phyloP scores from a whole-genome alignment of 2,113 vertebrate species.

The Caracal caracal region DNA sequence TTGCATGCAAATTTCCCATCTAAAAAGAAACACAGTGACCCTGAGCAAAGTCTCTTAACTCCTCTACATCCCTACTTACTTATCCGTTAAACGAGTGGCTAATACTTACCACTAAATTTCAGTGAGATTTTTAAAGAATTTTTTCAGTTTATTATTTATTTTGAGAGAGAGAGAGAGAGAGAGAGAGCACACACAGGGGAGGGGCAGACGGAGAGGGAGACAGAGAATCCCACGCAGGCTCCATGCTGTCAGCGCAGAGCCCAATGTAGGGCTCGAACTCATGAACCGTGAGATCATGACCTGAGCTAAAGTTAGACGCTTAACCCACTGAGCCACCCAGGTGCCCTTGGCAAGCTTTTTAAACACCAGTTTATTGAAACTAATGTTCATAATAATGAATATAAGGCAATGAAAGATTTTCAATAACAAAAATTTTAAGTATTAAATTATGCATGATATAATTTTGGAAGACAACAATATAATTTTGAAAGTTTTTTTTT shows the following conservation, averaged over 20 bases:
- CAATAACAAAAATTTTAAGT: background rate
- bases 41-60: background rate
- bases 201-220: background rate
- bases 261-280: background rate
- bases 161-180: background rate
- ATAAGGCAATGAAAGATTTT: background rate
- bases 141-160: background rate
- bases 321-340: background rate
- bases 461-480: background rate
- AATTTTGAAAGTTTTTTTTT: slow-evolving; percentile 10
- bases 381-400: background rate
- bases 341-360: background rate
- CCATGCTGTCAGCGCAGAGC: background rate
- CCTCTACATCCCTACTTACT: background rate
- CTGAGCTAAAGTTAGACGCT: background rate
- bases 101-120: background rate
- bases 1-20: background rate
- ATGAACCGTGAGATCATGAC: background rate
- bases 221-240: background rate
- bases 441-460: background rate
- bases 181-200: background rate
- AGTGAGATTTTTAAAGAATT: background rate
- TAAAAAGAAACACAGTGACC: background rate
- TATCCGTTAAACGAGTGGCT: background rate
- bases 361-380: background rate